Base-by-base conservation (phyloP, 2,797 vertebrate species). In the Coendou prehensilis region DNA sequence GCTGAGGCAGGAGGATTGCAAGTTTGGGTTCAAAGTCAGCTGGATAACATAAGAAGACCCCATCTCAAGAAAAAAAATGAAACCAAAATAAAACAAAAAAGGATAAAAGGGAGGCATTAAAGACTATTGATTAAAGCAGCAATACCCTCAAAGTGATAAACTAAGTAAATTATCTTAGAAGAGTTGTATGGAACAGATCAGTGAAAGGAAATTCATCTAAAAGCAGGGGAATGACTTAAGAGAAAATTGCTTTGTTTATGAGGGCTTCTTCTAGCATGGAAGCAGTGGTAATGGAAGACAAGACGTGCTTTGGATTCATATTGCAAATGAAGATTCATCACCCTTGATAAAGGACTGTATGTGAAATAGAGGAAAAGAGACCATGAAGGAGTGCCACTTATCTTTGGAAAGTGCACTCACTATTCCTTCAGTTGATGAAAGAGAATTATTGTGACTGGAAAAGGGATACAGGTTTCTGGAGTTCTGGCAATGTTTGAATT, bases 91-190 rank as follows among this genome's bases (percentile, higher is more conserved):
- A 47, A 47, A 14, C 26, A 15, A 47, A 28, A 41, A 41, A 73
- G 4, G 22, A 75, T 6, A 15, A 28, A 4, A 23, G 20, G 33
- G 41, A 89, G 20, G 20, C 23, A 76, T 0, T 79, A 37, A 56
- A 64, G 52, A 73, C 3, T 75, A 96, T 57, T 83, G 67, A 95
- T 83, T 33, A 92, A 91, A 57, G 81, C 10, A 89, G 23, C 13
- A 0, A 56, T 52, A 47, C 9, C 6, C 47, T 64, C 37, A 47
- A 75, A 89, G 45, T 78, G 33, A 90, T 83, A 88, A 87, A 87
- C 59, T 64, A 89, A 93, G 17, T 54, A 93, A 41, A 78, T 61
- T 75, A 56, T 9, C 63, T 91, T 41, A 92, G 9, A 71, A 54
- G 18, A 33, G 92, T 2, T 71, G 13, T 85, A 45, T 18, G 83